phyloP scores from a whole-genome alignment of 2,113 vertebrate genomes.

The Hippocampus barbouri region DNA sequence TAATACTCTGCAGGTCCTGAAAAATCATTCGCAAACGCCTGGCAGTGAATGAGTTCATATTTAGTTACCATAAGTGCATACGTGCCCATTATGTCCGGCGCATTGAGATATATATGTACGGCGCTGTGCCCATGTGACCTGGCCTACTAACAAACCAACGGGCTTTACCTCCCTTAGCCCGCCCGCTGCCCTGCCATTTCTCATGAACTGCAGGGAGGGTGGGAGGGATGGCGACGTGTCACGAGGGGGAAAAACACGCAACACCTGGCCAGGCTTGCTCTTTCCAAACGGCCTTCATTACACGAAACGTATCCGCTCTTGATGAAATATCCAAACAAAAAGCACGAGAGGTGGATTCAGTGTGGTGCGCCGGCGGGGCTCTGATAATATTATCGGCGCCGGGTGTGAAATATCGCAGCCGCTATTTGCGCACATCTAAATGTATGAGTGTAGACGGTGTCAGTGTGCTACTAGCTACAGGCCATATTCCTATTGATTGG shows the following conservation, averaged over 20 bases:
- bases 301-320: slow-evolving; percentile 53
- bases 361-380: slow-evolving; percentile 49
- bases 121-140: slow-evolving; percentile 44
- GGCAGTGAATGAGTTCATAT: no score
- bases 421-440: slow-evolving; percentile 70
- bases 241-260: slow-evolving; percentile 26
- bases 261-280: slow-evolving; percentile 39
- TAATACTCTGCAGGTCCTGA: no score
- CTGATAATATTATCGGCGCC: slow-evolving; percentile 64
- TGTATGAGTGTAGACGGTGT: slow-evolving; percentile 46
- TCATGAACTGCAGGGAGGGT: slow-evolving; percentile 44
- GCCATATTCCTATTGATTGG: slow-evolving; percentile 70
- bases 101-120: slow-evolving; percentile 16
- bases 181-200: slow-evolving; percentile 55
- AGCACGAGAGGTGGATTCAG: slow-evolving; percentile 53
- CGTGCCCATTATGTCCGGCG: slow-evolving; percentile 12
- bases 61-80: slow-evolving; percentile 3
- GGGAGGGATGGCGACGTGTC: slow-evolving; percentile 33
- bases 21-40: no score
- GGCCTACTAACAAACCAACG: slow-evolving; percentile 59
- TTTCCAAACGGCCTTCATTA: slow-evolving; percentile 68
- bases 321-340: slow-evolving; percentile 68
- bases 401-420: slow-evolving; percentile 58
- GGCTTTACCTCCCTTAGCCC: slow-evolving; percentile 59
- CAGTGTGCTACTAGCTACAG: slow-evolving; percentile 53